Conservation (phyloP, 2,797 vertebrate species). For the Rhabdomys pumilio region DNA sequence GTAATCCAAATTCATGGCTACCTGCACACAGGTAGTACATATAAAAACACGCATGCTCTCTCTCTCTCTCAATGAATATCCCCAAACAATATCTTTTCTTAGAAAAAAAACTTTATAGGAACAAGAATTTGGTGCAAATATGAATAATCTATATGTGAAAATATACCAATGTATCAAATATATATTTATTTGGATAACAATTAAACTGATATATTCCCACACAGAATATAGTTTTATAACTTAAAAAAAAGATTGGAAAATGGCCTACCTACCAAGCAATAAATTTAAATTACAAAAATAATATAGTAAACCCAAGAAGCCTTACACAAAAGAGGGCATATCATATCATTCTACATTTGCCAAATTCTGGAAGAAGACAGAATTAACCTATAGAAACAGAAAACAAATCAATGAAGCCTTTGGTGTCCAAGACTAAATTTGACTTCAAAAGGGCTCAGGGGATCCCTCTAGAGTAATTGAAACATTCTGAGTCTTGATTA, state of each 20-base stretch:
- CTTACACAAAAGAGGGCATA: neutral
- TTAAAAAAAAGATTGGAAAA: neutral
- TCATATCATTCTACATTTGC: constrained; percentile 7
- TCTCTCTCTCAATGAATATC: neutral
- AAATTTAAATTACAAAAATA: constrained; percentile 42
- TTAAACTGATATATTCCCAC: neutral
- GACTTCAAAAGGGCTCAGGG: constrained; percentile 48
- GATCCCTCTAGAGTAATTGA: constrained; percentile 55
- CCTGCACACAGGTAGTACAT: neutral
- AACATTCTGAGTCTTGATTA: constrained; percentile 68
- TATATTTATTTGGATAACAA: neutral
- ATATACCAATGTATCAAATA: neutral
- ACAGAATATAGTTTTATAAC: neutral
- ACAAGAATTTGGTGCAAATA: neutral
- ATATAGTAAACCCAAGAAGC: neutral
- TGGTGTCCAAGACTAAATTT: constrained; percentile 36
- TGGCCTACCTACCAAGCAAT: neutral
- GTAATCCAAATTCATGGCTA: neutral
- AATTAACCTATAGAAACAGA: constrained; percentile 22
- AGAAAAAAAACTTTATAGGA: neutral
- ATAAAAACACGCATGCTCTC: too few relatives aligned
- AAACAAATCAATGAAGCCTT: constrained; percentile 9
- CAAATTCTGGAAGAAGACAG: constrained; percentile 19
- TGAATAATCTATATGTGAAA: constrained; percentile 12
- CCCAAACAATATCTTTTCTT: neutral